Base-by-base conservation (phyloP, 2,888 invertebrate species). In the Tipula unca region DNA sequence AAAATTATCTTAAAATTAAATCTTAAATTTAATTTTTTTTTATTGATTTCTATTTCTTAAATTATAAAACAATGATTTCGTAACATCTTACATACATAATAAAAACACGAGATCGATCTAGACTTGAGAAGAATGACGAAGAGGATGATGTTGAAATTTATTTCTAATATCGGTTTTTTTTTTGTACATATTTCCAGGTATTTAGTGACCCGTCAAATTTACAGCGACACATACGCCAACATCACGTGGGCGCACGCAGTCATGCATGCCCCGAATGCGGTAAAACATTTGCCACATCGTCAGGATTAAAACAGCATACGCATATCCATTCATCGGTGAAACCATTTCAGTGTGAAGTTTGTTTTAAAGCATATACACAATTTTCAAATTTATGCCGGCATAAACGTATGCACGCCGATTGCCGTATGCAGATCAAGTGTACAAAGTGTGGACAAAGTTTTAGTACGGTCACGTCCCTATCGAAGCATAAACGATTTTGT, bases 351-450 rank as follows among this genome's bases (percentile, higher is more conserved):
- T 98, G 98, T 92, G 96, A 96, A 90, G 97, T 98, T 88, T 99
- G 99, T 92, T 95, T 96, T 90, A 99, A 99, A 94, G 95, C 98
- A 10, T 99, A 99, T 92, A 99, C 99, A 2, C 99, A 99, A 92
- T 99, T 99, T 91, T 99, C 99, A 54, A 99, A 99, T 91, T 93
- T 99, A 89, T 99, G 99, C 90, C 96, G 99, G n/a, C 99, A 99
- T 92, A 98, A 98, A 90, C 97, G 99, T 86, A 99, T 99, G 98
- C 99, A 99, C 93, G 95, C 96, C 86, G 96, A 97, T 90, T 99
- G 99, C 91, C 95, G 98, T 88, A 96, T 96, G 91, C 95, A 96
- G 89, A 96, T 97, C 89, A 98, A 97, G 92, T 99, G 99, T 92
- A 94, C 93, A 89, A 98, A 98, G 93, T 99, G 99, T 90, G 95